phyloP scores from a whole-genome alignment of 2,797 vertebrate species.

The Acrocephalus scirpaceus region DNA sequence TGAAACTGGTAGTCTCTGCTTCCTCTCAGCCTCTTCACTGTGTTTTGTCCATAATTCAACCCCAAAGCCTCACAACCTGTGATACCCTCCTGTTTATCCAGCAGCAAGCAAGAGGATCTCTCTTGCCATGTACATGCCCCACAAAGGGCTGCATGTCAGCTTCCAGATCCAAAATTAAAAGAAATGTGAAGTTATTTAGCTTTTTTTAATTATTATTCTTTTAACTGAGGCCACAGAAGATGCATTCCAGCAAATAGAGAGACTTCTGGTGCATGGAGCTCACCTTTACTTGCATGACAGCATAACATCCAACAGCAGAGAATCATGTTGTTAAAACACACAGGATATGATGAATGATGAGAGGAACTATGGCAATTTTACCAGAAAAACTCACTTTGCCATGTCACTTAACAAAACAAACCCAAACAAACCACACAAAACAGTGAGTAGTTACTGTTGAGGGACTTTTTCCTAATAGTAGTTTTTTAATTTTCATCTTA shows the following conservation, averaged over 20 bases:
- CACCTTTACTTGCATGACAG: background rate
- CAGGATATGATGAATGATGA: background rate
- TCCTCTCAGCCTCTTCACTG: background rate
- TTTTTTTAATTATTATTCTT: background rate
- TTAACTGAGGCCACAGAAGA: background rate
- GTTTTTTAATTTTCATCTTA: background rate
- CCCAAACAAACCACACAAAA: too few relatives aligned
- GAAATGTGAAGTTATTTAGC: background rate
- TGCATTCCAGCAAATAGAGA: background rate
- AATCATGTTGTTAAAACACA: background rate
- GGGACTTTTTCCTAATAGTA: background rate
- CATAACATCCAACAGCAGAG: background rate
- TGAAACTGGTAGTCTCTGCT: background rate
- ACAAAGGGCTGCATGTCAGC: background rate
- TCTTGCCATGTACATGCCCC: accelerated
- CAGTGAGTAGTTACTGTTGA: background rate
- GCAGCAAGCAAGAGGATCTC: too few relatives aligned
- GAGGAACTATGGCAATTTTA: background rate
- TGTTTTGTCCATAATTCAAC: background rate
- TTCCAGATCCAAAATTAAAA: background rate
- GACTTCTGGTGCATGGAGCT: background rate
- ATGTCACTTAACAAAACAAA: background rate
- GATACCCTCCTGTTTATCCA: background rate
- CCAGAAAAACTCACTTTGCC: background rate
- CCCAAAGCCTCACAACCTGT: background rate